These are phyloP conservation scores for Cyanocitta stelleri DNA, from an alignment of 2,113 vertebrate species.

Conservation along the genomic window DNA sequence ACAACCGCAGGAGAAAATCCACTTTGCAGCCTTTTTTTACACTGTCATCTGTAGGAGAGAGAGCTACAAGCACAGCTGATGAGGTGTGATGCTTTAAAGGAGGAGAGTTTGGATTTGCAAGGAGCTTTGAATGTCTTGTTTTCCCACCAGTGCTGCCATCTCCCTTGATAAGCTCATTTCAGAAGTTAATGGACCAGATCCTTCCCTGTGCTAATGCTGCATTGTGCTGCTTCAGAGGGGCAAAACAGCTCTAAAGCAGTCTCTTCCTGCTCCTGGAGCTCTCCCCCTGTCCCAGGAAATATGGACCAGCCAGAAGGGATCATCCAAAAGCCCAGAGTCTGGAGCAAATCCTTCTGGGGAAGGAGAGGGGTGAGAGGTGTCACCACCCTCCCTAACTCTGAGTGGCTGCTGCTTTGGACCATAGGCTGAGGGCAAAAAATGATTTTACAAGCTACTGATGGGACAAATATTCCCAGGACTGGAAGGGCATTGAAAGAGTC, in stretches of 20 bases:
- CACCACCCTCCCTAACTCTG: background rate
- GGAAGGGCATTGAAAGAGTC: background rate
- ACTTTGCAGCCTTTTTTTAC: background rate
- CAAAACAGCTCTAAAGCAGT: background rate
- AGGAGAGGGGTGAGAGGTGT: background rate
- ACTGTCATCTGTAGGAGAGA: background rate
- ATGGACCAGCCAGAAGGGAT: background rate
- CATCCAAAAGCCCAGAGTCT: background rate
- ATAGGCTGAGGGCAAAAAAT: background rate
- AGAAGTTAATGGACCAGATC: conserved; percentile 17
- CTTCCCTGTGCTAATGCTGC: background rate
- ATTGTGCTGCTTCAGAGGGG: background rate
- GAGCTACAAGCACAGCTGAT: background rate
- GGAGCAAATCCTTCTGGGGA: background rate
- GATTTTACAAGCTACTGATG: background rate
- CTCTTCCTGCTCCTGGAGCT: background rate
- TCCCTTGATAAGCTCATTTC: conserved; percentile 11
- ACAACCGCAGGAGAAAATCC: background rate
- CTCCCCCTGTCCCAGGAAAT: background rate
- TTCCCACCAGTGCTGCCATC: background rate
- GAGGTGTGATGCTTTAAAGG: background rate
- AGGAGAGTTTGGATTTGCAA: background rate
- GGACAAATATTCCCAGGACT: background rate
- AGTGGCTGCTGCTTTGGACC: background rate
- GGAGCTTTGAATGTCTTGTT: background rate